phyloP scores from a whole-genome alignment of 2,888 invertebrate species.

The Aspidiotus rigidus region DNA sequence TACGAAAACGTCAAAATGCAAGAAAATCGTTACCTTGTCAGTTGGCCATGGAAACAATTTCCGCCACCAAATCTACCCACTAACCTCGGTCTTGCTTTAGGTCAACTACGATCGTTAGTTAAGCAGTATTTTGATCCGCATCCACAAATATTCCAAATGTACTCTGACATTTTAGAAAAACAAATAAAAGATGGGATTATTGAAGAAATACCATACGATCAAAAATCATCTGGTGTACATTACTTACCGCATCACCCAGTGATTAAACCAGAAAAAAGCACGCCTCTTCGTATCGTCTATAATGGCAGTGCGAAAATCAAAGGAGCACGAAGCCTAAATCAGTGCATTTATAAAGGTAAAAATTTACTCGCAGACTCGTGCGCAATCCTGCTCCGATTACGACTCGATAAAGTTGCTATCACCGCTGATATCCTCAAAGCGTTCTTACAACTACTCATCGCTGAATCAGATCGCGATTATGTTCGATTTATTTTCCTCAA shows the following conservation, averaged over 20 bases:
- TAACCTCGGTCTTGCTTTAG: not conserved
- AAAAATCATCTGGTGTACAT: not conserved
- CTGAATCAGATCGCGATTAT: not conserved
- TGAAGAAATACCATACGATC: not conserved
- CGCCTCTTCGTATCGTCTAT: not conserved
- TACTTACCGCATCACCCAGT: slow-evolving; percentile 9
- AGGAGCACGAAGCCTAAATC: not conserved
- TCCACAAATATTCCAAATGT: not conserved
- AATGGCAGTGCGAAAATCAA: not conserved
- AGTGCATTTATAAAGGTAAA: not conserved
- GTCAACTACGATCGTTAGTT: no score
- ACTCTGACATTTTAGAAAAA: not conserved
- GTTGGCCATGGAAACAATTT: not conserved
- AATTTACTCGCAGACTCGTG: not conserved
- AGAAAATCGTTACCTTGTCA: not conserved
- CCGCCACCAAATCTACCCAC: not conserved
- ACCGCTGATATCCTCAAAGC: not conserved
- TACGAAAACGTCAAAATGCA: not conserved
- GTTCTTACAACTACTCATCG: not conserved
- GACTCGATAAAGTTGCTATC: not conserved
- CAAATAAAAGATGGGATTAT: not conserved
- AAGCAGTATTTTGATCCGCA: no score
- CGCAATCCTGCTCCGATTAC: not conserved
- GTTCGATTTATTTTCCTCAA: not conserved
- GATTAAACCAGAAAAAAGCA: not conserved